These are phyloP conservation scores for Coelogynopora nodosa DNA, from an alignment of 2,888 invertebrate species.

Conservation along the genomic window DNA sequence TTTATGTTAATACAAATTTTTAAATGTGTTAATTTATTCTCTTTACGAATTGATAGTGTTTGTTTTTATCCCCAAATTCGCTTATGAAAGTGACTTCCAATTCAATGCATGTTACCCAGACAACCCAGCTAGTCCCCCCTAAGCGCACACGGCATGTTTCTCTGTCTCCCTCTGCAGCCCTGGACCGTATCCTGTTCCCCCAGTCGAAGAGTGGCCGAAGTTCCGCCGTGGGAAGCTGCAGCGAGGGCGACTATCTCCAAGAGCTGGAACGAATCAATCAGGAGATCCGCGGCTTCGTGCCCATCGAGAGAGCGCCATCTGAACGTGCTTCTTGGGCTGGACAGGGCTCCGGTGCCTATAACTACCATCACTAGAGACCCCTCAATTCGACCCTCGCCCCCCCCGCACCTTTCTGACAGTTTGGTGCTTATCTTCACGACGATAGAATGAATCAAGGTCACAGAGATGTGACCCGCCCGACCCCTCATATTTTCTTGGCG, in stretches of 20 bases:
- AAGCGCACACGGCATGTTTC: neutral
- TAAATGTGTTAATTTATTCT: too few relatives aligned
- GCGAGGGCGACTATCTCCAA: slow-evolving; percentile 51
- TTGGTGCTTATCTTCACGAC: too few relatives aligned
- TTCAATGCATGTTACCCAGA: too few relatives aligned
- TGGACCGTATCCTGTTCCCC: slow-evolving; percentile 32
- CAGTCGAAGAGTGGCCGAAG: slow-evolving; percentile 36
- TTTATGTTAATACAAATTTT: too few relatives aligned
- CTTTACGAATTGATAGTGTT: too few relatives aligned
- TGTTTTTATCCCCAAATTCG: too few relatives aligned
- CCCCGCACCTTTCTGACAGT: neutral
- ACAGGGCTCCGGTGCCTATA: neutral
- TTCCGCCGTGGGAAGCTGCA: slow-evolving; percentile 38
- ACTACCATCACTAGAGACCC: neutral
- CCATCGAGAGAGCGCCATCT: slow-evolving; percentile 53
- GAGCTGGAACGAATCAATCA: slow-evolving; percentile 56
- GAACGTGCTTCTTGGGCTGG: neutral
- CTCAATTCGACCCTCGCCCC: neutral
- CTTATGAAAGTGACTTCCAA: too few relatives aligned
- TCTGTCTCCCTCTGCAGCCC: neutral
- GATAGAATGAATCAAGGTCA: too few relatives aligned
- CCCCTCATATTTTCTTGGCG: too few relatives aligned
- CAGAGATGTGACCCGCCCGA: too few relatives aligned
- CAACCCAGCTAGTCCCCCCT: neutral
- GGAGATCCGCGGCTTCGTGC: slow-evolving; percentile 57